These are phyloP conservation scores for Phymorhynchus buccinoides DNA, from an alignment of 1,140 invertebrate genomes.

Conservation along the genomic window DNA sequence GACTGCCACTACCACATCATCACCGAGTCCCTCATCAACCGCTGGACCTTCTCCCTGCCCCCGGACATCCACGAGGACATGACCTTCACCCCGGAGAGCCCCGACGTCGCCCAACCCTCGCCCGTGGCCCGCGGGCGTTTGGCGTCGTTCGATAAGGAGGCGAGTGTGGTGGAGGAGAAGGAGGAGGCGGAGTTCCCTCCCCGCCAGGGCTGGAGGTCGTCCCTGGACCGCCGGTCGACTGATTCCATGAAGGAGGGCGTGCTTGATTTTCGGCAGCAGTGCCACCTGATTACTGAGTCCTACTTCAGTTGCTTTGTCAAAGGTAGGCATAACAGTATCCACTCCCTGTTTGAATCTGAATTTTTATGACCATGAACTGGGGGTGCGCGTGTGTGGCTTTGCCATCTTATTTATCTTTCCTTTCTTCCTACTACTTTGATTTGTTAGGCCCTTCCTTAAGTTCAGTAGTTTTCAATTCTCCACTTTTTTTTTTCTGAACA, in stretches of 20 bases:
- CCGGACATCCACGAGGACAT: slow-evolving; percentile 71
- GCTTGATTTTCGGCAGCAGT: slow-evolving; percentile 77
- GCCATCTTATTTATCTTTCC: too few species aligned
- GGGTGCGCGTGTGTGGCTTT: too few species aligned
- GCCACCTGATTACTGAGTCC: slow-evolving; percentile 77
- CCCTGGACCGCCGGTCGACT: slow-evolving; percentile 59
- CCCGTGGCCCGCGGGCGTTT: slow-evolving; percentile 34
- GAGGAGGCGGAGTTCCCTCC: slow-evolving; percentile 49
- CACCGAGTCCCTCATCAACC: slow-evolving; percentile 78
- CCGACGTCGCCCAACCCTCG: slow-evolving; percentile 3
- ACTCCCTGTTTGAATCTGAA: too few species aligned
- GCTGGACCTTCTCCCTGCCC: slow-evolving; percentile 65
- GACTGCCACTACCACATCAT: slow-evolving; percentile 79
- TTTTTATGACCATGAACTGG: too few species aligned
- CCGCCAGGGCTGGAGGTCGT: slow-evolving; percentile 46
- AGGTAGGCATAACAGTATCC: too few species aligned
- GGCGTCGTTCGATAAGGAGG: slow-evolving; percentile 51
- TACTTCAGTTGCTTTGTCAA: slow-evolving; percentile 82
- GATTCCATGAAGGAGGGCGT: slow-evolving; percentile 55
- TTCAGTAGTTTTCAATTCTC: too few species aligned
- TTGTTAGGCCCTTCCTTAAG: too few species aligned
- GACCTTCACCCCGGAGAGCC: slow-evolving; percentile 58
- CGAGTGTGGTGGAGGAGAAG: slow-evolving; percentile 43
- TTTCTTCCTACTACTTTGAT: too few species aligned
- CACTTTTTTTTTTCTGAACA: too few species aligned